Percentiles rank a stretch among this genome's conserved stretches.
Evolutionary conservation across 1,140 invertebrate species (phyloP).

Genomic region (Andrena cerasifolii): DNA sequence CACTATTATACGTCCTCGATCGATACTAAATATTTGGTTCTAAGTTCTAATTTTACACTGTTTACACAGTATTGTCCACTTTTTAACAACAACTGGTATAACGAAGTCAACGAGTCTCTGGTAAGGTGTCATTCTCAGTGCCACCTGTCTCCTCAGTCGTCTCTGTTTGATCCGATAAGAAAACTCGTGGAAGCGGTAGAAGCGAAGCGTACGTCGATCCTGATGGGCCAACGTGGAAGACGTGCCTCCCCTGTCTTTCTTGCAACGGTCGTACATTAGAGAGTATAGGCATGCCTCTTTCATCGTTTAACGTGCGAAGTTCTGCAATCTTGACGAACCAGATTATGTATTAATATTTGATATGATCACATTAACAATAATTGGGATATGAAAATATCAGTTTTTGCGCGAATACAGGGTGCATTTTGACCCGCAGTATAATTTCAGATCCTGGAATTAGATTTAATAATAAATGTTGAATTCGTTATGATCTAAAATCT

Average conservation of each 20-base stretch:
- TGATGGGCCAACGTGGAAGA: conserved; percentile 80
- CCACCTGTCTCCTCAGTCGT: neutral
- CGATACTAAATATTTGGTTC: neutral
- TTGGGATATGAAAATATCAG: neutral
- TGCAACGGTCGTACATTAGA: conserved; percentile 77
- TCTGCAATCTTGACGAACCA: conserved; percentile 81
- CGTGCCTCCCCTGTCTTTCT: conserved; percentile 68
- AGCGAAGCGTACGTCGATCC: conserved; percentile 80
- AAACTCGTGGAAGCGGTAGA: conserved; percentile 77
- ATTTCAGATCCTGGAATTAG: no score
- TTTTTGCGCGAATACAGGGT: no score
- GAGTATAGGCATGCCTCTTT: conserved; percentile 76
- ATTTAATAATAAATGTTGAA: no score
- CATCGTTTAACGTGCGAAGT: conserved; percentile 79
- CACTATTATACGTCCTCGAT: neutral
- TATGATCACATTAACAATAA: no score
- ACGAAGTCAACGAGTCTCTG: neutral
- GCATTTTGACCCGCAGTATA: no score
- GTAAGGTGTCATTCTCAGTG: no score
- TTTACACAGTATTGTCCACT: no score
- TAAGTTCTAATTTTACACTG: neutral
- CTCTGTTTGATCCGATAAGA: neutral
- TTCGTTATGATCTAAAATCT: no score
- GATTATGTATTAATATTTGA: neutral
- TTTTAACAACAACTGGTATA: neutral